Evolutionary conservation across 2,113 vertebrate species (phyloP), one percentile per base, ranked within the genome.

Genomic region (Amphiprion ocellaris): DNA sequence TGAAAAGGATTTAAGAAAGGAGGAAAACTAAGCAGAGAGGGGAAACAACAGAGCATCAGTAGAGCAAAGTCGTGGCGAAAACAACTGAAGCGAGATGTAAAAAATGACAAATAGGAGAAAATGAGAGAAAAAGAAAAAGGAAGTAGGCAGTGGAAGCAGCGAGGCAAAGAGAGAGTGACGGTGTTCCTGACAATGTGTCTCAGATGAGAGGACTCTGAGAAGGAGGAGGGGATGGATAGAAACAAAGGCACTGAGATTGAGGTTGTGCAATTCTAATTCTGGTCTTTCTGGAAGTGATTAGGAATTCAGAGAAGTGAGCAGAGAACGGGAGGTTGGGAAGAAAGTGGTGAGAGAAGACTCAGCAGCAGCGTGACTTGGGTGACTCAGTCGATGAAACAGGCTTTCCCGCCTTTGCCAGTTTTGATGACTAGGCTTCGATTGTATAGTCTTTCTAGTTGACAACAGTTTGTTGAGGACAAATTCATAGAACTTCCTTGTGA

Each of bases 131-230:
- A 64, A 59, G 53, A 55, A 53, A 30, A 44, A 19, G 33, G 37
- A 84, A 60, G 50, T 10, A 19, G 33, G 37, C 82, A 60, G 50
- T 10, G 16, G 68, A 53, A 44, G 74, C 67, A 76, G 41, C 16
- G 63, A 83, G 52, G 60, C 44, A 81, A 47, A 63, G 55, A 66
- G 68, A 62, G 76, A 72, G 23, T 7, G 49, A 66, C 52, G 46
- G 64, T 68, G 12, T 68, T 74, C 72, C 60, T 56, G 75, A 74
- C 64, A 74, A 4, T 62, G 72, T 67, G 55, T 74, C 68, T 81
- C 83, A 56, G 58, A 81, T 68, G 66, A 77, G 62, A 73, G 39
- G 72, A 64, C 19, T 58, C 21, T 1, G 54, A 56, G 68, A 30
- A 52, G 21, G 39, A 67, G 44, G 54, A 70, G 69, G 56, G 50